Percentiles rank a stretch among this genome's conserved stretches.
Conservation (phyloP, 2,113 vertebrate genomes). For the Nothocercus julius region DNA sequence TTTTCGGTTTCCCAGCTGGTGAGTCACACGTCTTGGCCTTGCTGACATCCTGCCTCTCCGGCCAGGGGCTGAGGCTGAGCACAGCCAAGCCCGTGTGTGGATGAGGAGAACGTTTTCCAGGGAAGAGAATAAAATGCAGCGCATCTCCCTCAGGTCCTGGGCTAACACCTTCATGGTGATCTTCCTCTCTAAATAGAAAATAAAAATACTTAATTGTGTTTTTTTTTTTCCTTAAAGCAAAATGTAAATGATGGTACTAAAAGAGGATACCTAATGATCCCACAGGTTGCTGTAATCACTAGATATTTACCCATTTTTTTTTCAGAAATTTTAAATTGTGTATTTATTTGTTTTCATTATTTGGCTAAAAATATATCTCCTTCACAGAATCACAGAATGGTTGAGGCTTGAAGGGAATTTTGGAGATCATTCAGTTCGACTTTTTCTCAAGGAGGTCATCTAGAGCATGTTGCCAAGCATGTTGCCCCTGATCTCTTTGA, state of each 20-base stretch:
- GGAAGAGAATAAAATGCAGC: neutral
- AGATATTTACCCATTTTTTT: neutral
- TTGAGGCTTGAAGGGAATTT: neutral
- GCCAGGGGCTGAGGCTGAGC: neutral
- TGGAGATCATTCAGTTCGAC: neutral
- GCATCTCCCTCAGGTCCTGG: neutral
- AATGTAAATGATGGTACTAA: neutral
- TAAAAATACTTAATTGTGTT: neutral
- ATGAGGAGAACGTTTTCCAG: neutral
- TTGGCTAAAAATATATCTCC: neutral
- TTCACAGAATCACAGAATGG: neutral
- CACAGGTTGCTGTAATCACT: neutral
- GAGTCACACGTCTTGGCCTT: neutral
- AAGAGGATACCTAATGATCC: neutral
- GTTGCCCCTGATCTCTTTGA: neutral
- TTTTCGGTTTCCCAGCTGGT: conserved; percentile 9
- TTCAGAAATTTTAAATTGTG: neutral
- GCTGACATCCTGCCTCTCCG: conserved; percentile 20
- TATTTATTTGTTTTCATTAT: neutral
- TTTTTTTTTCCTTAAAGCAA: neutral
- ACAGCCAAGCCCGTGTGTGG: accelerated
- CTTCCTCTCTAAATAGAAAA: neutral
- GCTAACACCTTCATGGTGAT: accelerated
- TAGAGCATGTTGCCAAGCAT: neutral
- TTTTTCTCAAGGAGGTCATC: neutral